Evolutionary conservation across 2,888 invertebrate genomes (phyloP).

Genomic region (Syrista parreyssii): DNA sequence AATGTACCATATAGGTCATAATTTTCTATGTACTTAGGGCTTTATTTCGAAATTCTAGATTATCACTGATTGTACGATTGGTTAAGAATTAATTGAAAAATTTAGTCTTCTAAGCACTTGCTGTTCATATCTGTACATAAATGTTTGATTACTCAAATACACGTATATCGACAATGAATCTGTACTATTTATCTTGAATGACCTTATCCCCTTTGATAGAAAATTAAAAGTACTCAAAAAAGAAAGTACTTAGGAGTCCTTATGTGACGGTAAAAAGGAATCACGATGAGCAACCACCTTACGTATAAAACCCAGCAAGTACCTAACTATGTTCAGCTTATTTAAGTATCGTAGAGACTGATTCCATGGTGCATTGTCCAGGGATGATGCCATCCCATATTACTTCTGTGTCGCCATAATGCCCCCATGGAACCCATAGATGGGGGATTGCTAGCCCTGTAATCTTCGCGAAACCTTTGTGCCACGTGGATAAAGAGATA

Average conservation of each 20-base stretch:
- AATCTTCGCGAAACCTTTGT: slow-evolving; percentile 63
- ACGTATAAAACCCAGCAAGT: neutral
- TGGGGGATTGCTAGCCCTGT: slow-evolving; percentile 57
- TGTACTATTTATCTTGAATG: neutral
- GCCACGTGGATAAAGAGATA: slow-evolving; percentile 54
- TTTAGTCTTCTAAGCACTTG: slow-evolving; percentile 24
- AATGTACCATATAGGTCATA: slow-evolving; percentile 45
- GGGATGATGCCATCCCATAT: slow-evolving; percentile 53
- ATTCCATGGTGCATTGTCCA: slow-evolving; percentile 45
- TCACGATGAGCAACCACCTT: neutral
- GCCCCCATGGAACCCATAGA: slow-evolving; percentile 52
- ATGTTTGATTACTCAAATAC: slow-evolving; percentile 46
- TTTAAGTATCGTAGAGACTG: slow-evolving; percentile 24
- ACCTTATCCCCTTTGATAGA: neutral
- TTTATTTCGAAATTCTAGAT: slow-evolving; percentile 8
- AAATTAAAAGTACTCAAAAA: neutral
- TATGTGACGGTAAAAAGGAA: neutral
- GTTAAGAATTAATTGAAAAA: slow-evolving; percentile 11
- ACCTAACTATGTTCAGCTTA: slow-evolving; percentile 10
- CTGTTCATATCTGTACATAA: slow-evolving; percentile 40
- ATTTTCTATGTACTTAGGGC: slow-evolving; percentile 13
- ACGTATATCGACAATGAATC: slow-evolving; percentile 30
- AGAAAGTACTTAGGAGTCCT: neutral
- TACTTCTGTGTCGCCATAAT: slow-evolving; percentile 53
- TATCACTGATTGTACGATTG: slow-evolving; percentile 14